Percentiles rank a stretch among this genome's conserved stretches.
phyloP scores from a whole-genome alignment of 2,888 invertebrate genomes.

The Orthosia cruda region DNA sequence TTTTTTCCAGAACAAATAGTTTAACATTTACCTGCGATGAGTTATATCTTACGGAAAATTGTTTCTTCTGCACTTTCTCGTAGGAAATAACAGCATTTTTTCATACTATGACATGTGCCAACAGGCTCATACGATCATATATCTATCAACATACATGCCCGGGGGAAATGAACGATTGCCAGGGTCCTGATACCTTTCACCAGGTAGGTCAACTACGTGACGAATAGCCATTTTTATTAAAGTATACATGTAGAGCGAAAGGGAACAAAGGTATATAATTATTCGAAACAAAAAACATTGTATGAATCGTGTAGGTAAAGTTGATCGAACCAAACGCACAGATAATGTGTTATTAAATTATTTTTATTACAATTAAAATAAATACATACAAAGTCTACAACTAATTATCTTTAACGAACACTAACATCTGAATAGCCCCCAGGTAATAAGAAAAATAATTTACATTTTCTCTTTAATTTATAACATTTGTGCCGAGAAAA shows the following conservation, averaged over 20 bases:
- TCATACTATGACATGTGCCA: constrained; percentile 46
- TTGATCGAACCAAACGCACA: no score
- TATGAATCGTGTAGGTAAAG: neutral
- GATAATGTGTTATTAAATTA: no score
- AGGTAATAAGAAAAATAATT: constrained; percentile 61
- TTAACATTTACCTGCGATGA: constrained; percentile 1
- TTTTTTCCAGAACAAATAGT: neutral
- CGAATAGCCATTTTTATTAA: neutral
- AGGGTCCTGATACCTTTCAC: constrained; percentile 5
- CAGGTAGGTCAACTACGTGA: neutral
- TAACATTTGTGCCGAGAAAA: constrained; percentile 41
- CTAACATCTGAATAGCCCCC: constrained; percentile 56
- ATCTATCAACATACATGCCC: constrained; percentile 42
- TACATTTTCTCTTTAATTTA: constrained; percentile 59
- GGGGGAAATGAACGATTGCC: constrained; percentile 33
- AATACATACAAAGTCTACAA: constrained; percentile 59
- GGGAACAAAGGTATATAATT: neutral
- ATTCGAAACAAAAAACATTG: neutral
- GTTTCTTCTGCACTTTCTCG: constrained; percentile 43
- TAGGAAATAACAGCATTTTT: constrained; percentile 59
- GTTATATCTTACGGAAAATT: constrained; percentile 45
- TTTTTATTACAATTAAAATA: constrained; percentile 59
- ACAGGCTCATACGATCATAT: constrained; percentile 13
- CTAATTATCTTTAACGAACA: constrained; percentile 52
- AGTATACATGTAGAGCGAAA: neutral